Conservation (phyloP, 2,797 vertebrate genomes). For the Sebastiscus albofasciatus region DNA sequence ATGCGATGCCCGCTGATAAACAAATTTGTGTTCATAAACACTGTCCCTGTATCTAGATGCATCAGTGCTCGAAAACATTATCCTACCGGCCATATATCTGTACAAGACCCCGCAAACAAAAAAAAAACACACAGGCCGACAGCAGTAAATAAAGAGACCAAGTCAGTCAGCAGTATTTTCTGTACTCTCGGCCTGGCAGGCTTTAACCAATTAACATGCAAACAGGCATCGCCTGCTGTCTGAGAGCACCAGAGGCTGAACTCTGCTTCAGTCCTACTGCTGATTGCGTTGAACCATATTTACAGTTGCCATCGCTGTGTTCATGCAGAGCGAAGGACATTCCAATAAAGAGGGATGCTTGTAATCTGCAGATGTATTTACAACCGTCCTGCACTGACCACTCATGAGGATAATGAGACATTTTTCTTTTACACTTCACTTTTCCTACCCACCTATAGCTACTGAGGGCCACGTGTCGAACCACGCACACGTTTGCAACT, state of each 20-base stretch:
- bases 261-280: constrained; percentile 20
- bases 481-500: neutral
- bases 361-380: neutral
- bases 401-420: neutral
- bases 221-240: constrained; percentile 21
- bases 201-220: constrained; percentile 54
- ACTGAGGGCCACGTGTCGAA: too few species aligned
- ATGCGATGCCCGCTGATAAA: neutral
- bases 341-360: neutral
- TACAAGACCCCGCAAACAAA: neutral
- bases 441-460: neutral
- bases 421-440: neutral
- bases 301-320: constrained; percentile 17
- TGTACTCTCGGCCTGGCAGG: constrained; percentile 25
- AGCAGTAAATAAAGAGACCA: constrained; percentile 45
- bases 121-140: neutral
- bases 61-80: neutral
- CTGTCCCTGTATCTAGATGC: neutral
- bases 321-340: constrained; percentile 7
- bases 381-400: neutral
- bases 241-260: constrained; percentile 41
- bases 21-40: neutral
- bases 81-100: neutral
- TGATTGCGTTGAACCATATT: constrained; percentile 24
- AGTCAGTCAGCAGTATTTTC: constrained; percentile 40